phyloP scores from a whole-genome alignment of 2,888 invertebrate species.

The Temnothorax unifasciatus region DNA sequence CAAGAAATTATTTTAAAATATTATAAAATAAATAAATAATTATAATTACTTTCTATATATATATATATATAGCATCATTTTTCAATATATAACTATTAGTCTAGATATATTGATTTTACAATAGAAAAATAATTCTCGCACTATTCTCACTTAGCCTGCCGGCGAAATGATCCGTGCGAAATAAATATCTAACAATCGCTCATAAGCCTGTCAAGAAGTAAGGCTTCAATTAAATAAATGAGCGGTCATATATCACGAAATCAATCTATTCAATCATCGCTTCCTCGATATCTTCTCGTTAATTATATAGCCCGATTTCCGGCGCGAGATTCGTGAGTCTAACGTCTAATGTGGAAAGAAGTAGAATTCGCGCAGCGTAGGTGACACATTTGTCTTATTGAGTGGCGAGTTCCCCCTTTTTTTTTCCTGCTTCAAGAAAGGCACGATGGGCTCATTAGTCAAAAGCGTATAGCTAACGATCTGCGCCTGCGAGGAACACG shows the following conservation, averaged over 20 bases:
- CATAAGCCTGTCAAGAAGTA: constrained; percentile 54
- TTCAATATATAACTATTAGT: background rate
- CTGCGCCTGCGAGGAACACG: constrained; percentile 53
- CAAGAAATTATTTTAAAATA: constrained; percentile 6
- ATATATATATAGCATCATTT: no score
- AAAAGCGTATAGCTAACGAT: constrained; percentile 64
- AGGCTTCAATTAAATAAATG: constrained; percentile 58
- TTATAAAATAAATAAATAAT: background rate
- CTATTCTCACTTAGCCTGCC: constrained; percentile 22
- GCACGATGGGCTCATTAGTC: constrained; percentile 69
- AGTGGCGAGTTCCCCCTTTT: constrained; percentile 17
- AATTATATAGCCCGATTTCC: constrained; percentile 50
- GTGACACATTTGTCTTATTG: constrained; percentile 71
- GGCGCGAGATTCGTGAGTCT: constrained; percentile 47
- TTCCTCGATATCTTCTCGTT: constrained; percentile 54
- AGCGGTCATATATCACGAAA: constrained; percentile 49
- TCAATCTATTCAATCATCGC: constrained; percentile 56
- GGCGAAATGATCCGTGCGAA: constrained; percentile 50
- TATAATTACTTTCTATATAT: background rate
- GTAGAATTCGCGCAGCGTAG: constrained; percentile 54
- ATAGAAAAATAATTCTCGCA: constrained; percentile 15
- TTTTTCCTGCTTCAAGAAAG: constrained; percentile 36
- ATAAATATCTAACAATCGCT: constrained; percentile 56
- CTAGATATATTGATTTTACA: background rate
- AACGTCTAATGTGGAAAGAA: constrained; percentile 31